Evolutionary conservation across 2,888 invertebrate species (phyloP).

Genomic region (Tiliacea aurago): DNA sequence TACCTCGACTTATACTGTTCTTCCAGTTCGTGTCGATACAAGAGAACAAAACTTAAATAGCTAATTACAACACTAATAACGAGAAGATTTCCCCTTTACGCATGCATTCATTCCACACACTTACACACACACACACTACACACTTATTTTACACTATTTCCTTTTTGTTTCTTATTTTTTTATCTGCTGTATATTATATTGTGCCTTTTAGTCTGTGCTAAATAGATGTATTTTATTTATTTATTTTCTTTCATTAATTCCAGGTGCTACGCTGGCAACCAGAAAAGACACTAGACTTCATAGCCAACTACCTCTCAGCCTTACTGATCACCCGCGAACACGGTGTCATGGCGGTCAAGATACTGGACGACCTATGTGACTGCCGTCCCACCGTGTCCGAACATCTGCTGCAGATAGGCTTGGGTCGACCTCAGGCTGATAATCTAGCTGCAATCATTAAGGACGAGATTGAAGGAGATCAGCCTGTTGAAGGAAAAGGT

Average conservation of each 20-base stretch:
- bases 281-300: slow-evolving; percentile 91
- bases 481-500: slow-evolving; percentile 80
- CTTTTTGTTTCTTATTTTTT: too few species aligned
- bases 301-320: slow-evolving; percentile 93
- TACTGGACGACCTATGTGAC: slow-evolving; percentile 86
- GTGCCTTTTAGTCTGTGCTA: too few species aligned
- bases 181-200: too few species aligned
- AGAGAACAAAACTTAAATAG: background rate
- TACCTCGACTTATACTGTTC: background rate
- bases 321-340: slow-evolving; percentile 93
- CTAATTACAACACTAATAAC: background rate
- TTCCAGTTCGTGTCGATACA: background rate
- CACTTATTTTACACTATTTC: too few species aligned
- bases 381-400: slow-evolving; percentile 82
- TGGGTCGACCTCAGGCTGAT: slow-evolving; percentile 68
- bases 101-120: background rate
- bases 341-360: slow-evolving; percentile 82
- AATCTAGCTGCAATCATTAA: slow-evolving; percentile 79
- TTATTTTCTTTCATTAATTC: background rate
- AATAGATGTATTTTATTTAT: too few species aligned
- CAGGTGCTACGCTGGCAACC: slow-evolving; percentile 93
- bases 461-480: slow-evolving; percentile 77
- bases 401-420: slow-evolving; percentile 78
- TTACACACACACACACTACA: too few species aligned
- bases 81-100: background rate